Base-by-base conservation (phyloP, 53 echinoderm and acorn worm genomes). In the Apostichopus leukothele region DNA sequence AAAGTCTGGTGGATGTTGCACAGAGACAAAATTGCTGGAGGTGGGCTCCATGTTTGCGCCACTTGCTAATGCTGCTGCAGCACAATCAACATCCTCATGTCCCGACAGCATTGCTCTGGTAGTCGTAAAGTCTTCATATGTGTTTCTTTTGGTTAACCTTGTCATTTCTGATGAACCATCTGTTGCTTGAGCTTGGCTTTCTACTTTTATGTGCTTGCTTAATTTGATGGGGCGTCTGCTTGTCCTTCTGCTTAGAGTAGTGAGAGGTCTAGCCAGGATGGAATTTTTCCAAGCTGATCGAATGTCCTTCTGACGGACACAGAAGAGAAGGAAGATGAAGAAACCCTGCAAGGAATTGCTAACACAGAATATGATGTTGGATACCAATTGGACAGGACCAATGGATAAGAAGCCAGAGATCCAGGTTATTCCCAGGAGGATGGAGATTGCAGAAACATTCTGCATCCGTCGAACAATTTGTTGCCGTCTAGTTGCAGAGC, bases 321-420 rank as follows among this genome's bases (percentile, higher is more conserved):
- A 93, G 88, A 93, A 95, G 73, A 95, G 63, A 68, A 95, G 23
- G 90, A 95, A 95, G 7, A 95, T 91, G 23, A 95, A 91, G 67
- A 94, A 92, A 20, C 96, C 96, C 71, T 95, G 96, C 53, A 95
- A 79, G 16, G 96, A 95, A 80, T 93, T 95, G 84, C 68, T 92
- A 61, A 93, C 76, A 3, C 91, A 91, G 92, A 96, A 96, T 10
- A 96, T 88, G 53, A 93, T 86, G 76, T 96, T 94, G 81, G 94
- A 94, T 26, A 88, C 27, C 63, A 92, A 22, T 11, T 86, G 68
- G 12, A 88, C 53, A 19, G 89, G 85, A 12, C 91, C 91, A 51
- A 96, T 83, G 4, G 96, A 83, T 7, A 94, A 89, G 84, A 94
- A 91, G 5, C 93, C 96, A 67, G 92, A 94, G 75, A 92, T 71